Evolutionary conservation across 2,113 vertebrate genomes (phyloP).

Genomic region (Periophthalmus modestus): DNA sequence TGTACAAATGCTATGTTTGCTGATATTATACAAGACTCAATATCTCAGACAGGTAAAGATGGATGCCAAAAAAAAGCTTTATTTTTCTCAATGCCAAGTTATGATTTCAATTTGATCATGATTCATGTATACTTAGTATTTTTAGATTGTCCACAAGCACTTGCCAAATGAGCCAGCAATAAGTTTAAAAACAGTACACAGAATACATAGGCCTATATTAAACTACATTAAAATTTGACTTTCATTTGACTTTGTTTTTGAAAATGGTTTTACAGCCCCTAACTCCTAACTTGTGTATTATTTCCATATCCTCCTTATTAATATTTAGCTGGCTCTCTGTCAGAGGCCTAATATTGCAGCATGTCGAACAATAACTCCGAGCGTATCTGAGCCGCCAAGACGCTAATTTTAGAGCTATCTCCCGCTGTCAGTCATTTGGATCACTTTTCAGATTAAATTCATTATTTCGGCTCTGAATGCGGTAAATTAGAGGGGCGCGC

Average conservation of each 20-base stretch:
- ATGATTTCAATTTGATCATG: too few relatives aligned
- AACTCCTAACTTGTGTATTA: background rate
- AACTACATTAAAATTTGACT: too few relatives aligned
- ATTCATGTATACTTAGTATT: too few relatives aligned
- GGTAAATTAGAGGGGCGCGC: constrained; percentile 57
- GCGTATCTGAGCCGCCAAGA: background rate
- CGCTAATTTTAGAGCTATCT: constrained; percentile 8
- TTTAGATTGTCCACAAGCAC: too few relatives aligned
- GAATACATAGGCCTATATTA: too few relatives aligned
- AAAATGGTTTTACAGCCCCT: background rate
- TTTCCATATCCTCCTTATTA: background rate
- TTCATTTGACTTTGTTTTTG: background rate
- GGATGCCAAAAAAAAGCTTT: too few relatives aligned
- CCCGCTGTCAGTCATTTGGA: constrained; percentile 57
- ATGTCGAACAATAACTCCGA: constrained; percentile 7
- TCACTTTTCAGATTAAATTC: constrained; percentile 57
- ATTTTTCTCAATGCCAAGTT: too few relatives aligned
- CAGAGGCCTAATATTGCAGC: background rate
- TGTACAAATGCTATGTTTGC: background rate
- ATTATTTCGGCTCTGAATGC: constrained; percentile 67
- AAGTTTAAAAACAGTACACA: too few relatives aligned
- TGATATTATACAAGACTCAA: background rate
- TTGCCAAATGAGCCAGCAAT: too few relatives aligned
- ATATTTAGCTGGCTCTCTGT: constrained; percentile 5
- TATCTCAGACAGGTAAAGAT: too few relatives aligned